Evolutionary conservation across 2,113 vertebrate genomes (phyloP), one percentile per base, ranked within the genome.

Genomic region (Amblyornis subalaris): DNA sequence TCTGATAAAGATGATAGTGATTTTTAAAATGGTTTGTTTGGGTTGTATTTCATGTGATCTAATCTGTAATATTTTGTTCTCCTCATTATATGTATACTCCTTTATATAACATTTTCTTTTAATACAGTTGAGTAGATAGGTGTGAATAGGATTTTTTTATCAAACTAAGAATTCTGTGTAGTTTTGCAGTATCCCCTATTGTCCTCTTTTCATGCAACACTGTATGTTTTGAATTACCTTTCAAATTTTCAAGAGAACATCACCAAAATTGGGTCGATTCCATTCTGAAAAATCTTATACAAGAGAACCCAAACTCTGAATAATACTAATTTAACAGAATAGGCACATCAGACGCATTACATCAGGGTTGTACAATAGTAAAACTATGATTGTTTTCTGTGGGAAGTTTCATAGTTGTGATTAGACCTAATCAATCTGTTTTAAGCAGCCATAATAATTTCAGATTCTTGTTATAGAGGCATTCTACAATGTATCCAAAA

Each of bases 371-470:
- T 71, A 53, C 20, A 86, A 26, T 21, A 75, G 76, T 55, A 75
- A 86, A 86, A n/a, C 24, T 74, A 15, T 62, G 25, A 74, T 72
- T 78, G 64, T 73, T 90, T 93, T 93, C 61, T 80, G 7, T 61
- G 17, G 79, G 51, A 85, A 88, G 22, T 93, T 95, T 95, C 64
- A 38, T 87, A 89, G 69, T 74, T 84, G 17, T 78, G 76, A 64
- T 96, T 94, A 84, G 44, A 71, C 28, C 20, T 89, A 86, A 87
- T 93, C 65, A 64, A 28, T 90, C 21, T 44, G 29, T 67, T 95
- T 94, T 88, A 72, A 95, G 79, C 69, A 94, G 38, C 40, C 81
- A 40, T 88, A 85, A 76, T 79, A 77, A 74, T 71, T 96, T 88
- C 69, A 77, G 36, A 67, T 86, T 90, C 80, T 82, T 71, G 15